A percentile compares a stretch with the other conserved stretches of the same genome.
These are phyloP conservation scores for Caenorhabditis brenneri DNA, from an alignment of 1,140 invertebrate genomes.

Conservation along the genomic window DNA sequence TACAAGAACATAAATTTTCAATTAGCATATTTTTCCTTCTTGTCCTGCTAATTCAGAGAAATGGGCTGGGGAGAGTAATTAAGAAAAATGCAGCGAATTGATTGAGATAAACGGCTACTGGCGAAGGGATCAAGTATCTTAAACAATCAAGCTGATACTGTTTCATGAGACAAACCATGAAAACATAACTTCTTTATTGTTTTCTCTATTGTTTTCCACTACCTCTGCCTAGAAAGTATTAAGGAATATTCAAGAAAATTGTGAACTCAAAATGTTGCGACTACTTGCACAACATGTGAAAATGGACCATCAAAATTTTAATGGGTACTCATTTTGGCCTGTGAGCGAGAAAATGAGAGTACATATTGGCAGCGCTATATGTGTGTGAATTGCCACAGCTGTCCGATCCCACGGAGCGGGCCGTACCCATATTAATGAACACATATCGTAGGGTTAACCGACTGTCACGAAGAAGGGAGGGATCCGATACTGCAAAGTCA, in stretches of 20 bases:
- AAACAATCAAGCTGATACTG: too few species aligned
- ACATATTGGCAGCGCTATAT: neutral
- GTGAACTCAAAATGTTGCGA: neutral
- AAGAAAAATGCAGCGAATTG: neutral
- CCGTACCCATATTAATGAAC: slow-evolving; percentile 1
- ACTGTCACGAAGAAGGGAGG: too few species aligned
- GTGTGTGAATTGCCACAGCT: slow-evolving; percentile 30
- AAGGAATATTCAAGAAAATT: too few species aligned
- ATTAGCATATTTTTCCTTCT: neutral
- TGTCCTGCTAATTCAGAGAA: too few species aligned
- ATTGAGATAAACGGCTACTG: neutral
- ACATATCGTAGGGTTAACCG: too few species aligned
- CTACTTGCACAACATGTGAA: neutral
- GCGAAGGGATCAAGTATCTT: neutral
- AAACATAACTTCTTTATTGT: too few species aligned
- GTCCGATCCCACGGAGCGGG: too few species aligned
- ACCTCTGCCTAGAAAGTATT: too few species aligned
- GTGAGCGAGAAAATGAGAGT: neutral
- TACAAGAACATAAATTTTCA: slow-evolving; percentile 29
- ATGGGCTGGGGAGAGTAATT: neutral
- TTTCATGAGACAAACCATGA: too few species aligned
- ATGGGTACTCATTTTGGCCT: neutral
- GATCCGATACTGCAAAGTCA: neutral
- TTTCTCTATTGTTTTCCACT: too few species aligned
- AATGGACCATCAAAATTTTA: slow-evolving; percentile 17